Evolutionary conservation across 1,140 invertebrate genomes (phyloP).

Genomic region (Eulimnadia texana): DNA sequence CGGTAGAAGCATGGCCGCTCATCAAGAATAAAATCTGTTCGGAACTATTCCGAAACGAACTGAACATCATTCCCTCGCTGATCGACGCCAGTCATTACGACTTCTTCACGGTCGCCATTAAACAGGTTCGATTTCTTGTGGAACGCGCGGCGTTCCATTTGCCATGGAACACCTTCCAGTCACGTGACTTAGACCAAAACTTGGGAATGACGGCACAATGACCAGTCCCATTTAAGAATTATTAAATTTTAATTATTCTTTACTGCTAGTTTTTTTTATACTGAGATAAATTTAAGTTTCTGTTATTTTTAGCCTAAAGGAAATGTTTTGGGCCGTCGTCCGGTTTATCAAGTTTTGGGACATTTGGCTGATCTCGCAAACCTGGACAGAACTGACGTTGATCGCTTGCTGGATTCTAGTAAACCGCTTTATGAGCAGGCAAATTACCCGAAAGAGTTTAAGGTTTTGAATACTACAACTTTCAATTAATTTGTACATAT

Average conservation of each 20-base stretch:
- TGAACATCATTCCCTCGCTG: background rate
- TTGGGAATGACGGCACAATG: background rate
- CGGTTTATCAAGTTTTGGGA: background rate
- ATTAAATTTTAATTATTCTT: background rate
- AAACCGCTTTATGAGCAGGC: background rate
- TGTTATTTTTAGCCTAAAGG: background rate
- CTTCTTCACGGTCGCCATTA: background rate
- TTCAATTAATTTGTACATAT: background rate
- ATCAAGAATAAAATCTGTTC: background rate
- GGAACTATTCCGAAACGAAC: background rate
- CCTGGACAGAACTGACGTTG: background rate
- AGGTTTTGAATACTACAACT: background rate
- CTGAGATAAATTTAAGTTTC: background rate
- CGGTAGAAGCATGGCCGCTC: background rate
- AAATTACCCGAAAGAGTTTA: background rate
- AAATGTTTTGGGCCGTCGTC: background rate
- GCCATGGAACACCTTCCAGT: background rate
- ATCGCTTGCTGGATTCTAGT: background rate
- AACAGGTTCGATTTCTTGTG: background rate
- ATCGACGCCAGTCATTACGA: background rate
- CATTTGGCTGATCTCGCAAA: background rate
- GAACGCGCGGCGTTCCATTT: background rate
- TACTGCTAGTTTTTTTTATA: background rate
- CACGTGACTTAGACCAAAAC: background rate
- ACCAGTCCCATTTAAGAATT: background rate